Base-by-base conservation (phyloP, 2,797 vertebrate genomes). In the Anas bernieri region DNA sequence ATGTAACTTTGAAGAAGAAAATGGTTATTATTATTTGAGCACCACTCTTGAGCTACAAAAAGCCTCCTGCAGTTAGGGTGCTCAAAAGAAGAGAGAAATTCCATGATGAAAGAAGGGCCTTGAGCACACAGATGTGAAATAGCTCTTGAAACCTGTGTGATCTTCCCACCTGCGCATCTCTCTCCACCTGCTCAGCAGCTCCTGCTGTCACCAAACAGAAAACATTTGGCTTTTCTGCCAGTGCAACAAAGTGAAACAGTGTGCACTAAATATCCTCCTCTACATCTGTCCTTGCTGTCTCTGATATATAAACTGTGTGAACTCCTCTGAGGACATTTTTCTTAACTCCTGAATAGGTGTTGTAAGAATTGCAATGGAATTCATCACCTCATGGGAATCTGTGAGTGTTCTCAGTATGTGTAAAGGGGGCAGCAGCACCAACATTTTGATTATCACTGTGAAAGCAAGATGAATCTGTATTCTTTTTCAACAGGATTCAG, bases 141-240 rank as follows among this genome's bases (percentile, higher is more conserved):
- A 5, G 21, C 67, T 94, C 89, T 93, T 82, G 66, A 92, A 94
- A 96, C 86, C 67, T 79, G 56, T 93, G 77, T 95, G 87, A 96
- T 93, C 48, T 93, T 43, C 61, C 93, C 95, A 96, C 94, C 96
- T 96, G 96, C 94, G 88, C 48, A 50, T 93, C 83, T 90, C 56
- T 92, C 85, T 96, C 89, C 92, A 97, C 91, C 91, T 96, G 93
- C 77, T 92, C 31, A 0, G 45, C 80, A 88, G 85, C 48, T 45
- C 56, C 45, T 92, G 63, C 63, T 92, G 86, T 75, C 93, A 77
- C 52, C 0, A 2, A 93, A 90, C 21, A 90, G 74, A 93, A 92
- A 82, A 86, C 48, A 67, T 83, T 92, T 63, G 83, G 62, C 52
- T 82, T 95, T 87, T 96, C 79, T 81, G 70, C 48, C 67, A 56